Conservation (phyloP, 2,113 vertebrate genomes). For the Cisticola juncidis region DNA sequence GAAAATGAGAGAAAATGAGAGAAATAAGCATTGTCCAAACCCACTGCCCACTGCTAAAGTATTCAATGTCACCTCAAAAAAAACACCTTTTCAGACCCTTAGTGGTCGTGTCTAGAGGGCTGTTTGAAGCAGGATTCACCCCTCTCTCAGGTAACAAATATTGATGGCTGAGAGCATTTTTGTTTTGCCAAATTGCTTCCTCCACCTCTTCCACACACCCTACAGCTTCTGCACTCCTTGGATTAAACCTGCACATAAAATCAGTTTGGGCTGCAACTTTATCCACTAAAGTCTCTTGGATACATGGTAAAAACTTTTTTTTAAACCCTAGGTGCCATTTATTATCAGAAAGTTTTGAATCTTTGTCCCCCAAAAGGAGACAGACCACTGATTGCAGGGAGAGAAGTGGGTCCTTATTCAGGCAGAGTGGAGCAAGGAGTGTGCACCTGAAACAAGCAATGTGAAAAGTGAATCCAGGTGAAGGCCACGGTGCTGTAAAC, state of each 20-base stretch:
- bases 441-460: slow-evolving; percentile 16
- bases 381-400: not conserved
- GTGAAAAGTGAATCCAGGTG: slow-evolving; percentile 18
- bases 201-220: not conserved
- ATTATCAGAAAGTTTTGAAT: not conserved
- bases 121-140: slow-evolving; percentile 46
- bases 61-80: slow-evolving; percentile 81
- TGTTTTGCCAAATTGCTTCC: slow-evolving; percentile 7
- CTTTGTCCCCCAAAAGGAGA: slow-evolving; percentile 47
- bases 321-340: slow-evolving; percentile 47
- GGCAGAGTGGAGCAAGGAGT: slow-evolving; percentile 6
- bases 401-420: slow-evolving; percentile 21
- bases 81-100: slow-evolving; percentile 63
- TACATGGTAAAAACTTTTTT: slow-evolving; percentile 54
- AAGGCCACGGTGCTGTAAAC: not conserved
- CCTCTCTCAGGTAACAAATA: slow-evolving; percentile 4
- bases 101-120: slow-evolving; percentile 58
- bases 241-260: slow-evolving; percentile 63
- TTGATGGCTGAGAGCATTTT: slow-evolving; percentile 50
- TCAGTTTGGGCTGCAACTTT: slow-evolving; percentile 43
- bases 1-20: slow-evolving; percentile 65
- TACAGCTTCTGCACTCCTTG: slow-evolving; percentile 46
- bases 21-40: slow-evolving; percentile 73
- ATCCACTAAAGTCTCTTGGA: slow-evolving; percentile 47
- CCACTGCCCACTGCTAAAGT: slow-evolving; percentile 62